A percentile compares a stretch with the other conserved stretches of the same genome.
These are phyloP conservation scores for Ormyrus nitidulus DNA, from an alignment of 2,888 invertebrate species.

Conservation along the genomic window DNA sequence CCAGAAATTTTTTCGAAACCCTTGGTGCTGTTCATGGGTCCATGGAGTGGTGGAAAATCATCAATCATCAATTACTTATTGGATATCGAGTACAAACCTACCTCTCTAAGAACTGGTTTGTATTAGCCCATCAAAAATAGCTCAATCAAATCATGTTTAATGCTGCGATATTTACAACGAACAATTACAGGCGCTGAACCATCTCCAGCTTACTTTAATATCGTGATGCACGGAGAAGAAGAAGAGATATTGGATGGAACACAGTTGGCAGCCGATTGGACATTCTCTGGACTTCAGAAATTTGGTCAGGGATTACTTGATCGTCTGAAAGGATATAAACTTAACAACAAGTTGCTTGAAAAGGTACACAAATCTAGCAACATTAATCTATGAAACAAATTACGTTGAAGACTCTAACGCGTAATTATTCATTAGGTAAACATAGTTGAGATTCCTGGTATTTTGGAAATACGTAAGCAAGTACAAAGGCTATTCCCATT, in stretches of 20 bases:
- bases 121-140: conserved; percentile 16
- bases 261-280: conserved; percentile 95
- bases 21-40: conserved; percentile 94
- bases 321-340: conserved; percentile 87
- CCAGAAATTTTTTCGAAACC: conserved; percentile 97
- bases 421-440: conserved; percentile 82
- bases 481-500: conserved; percentile 95
- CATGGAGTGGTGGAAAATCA: conserved; percentile 97
- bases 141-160: conserved; percentile 12
- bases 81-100: conserved; percentile 89
- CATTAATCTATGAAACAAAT: background rate
- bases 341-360: conserved; percentile 90
- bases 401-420: background rate
- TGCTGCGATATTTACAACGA: background rate
- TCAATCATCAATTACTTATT: conserved; percentile 94
- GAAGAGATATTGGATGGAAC: conserved; percentile 93
- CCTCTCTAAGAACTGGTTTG: conserved; percentile 90
- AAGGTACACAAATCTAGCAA: conserved; percentile 80
- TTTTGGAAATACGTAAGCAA: conserved; percentile 94
- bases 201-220: conserved; percentile 94
- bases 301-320: conserved; percentile 96
- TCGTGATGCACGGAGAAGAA: conserved; percentile 91
- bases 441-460: conserved; percentile 97
- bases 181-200: conserved; percentile 89
- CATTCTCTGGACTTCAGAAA: conserved; percentile 94